Base-by-base conservation (phyloP, 1,140 invertebrate species). In the Lucilia cuprina region DNA sequence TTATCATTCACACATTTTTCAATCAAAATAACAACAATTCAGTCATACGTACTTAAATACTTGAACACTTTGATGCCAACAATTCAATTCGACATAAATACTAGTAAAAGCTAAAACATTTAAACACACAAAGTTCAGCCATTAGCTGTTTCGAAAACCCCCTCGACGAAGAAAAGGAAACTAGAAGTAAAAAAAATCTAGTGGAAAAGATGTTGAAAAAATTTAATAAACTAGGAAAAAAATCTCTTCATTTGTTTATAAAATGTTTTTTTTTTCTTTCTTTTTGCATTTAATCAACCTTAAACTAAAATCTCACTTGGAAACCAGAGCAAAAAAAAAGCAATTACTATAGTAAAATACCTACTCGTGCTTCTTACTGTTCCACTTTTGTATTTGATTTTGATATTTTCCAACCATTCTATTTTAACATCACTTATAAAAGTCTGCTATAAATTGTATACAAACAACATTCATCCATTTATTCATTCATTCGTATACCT, bases 231-330 rank as follows among this genome's bases (percentile, higher is more conserved):
- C 14, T 17, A 60, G 0, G 25, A 30, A 60, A 60, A 60, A 60
- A 60, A 60, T 60, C 50, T 60, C 13, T 60, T 60, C 50, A 60
- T 8, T 60, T 60, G 55, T 60, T 60, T 60, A n/a, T n/a, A 60
- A 60, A 12, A 60, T 60, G 55, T 60, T 60, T 14, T 17, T 60
- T 17, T 60, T 14, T 17, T n/a, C 13, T 60, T n/a, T 60, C 2
- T 17, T 60, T 60, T 14, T 78, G 75, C 75, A 78, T 41, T 78
- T 78, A 78, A 78, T 78, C 75, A 78, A 78, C 35, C 75, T 41
- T 78, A 78, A 78, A 78, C 75, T 78, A n/a, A 78, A 78, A 78
- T 78, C 75, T 78, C 75, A 78, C 75, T 78, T 78, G 34, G 21
- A 78, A n/a, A 78, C 75, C 75, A 78, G 41, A 41, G 41, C n/a